Percentiles rank a stretch among this genome's conserved stretches.
Conservation (phyloP, 2,888 invertebrate genomes). For the Exephanes ischioxanthus region DNA sequence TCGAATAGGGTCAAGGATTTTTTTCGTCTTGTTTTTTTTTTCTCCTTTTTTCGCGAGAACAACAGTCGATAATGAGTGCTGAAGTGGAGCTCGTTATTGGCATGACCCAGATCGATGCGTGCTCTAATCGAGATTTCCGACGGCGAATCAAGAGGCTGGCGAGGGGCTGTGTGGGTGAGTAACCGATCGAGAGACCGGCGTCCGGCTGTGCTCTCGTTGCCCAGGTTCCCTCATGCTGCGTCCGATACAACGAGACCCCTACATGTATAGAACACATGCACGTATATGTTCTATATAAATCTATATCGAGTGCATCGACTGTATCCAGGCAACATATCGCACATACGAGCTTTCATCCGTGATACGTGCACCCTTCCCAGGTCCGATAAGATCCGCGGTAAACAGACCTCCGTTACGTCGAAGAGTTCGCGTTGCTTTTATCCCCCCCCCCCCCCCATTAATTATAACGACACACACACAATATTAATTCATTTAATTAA, state of each 20-base stretch:
- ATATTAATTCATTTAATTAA: background rate
- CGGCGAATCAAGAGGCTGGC: slow-evolving; percentile 45
- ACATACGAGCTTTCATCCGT: slow-evolving; percentile 26
- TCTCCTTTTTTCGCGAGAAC: slow-evolving; percentile 24
- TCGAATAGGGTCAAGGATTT: background rate
- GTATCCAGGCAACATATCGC: slow-evolving; percentile 27
- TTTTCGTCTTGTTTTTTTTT: slow-evolving; percentile 7
- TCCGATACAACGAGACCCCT: background rate
- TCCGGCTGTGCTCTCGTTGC: slow-evolving; percentile 25
- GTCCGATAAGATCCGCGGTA: slow-evolving; percentile 38
- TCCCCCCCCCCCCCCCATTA: background rate
- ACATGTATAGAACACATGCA: background rate
- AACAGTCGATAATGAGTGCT: slow-evolving; percentile 41
- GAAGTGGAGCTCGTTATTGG: slow-evolving; percentile 56
- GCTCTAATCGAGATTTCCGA: slow-evolving; percentile 63
- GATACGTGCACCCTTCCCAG: slow-evolving; percentile 36
- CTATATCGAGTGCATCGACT: background rate
- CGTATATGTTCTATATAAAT: background rate
- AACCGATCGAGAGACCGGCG: slow-evolving; percentile 48
- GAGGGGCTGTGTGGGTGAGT: slow-evolving; percentile 38
- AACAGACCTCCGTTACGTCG: background rate
- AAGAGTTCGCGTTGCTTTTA: slow-evolving; percentile 1
- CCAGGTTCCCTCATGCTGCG: background rate
- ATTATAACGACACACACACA: background rate
- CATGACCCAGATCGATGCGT: slow-evolving; percentile 65